Base-by-base conservation (phyloP, 2,113 vertebrate genomes). In the Gavialis gangeticus region DNA sequence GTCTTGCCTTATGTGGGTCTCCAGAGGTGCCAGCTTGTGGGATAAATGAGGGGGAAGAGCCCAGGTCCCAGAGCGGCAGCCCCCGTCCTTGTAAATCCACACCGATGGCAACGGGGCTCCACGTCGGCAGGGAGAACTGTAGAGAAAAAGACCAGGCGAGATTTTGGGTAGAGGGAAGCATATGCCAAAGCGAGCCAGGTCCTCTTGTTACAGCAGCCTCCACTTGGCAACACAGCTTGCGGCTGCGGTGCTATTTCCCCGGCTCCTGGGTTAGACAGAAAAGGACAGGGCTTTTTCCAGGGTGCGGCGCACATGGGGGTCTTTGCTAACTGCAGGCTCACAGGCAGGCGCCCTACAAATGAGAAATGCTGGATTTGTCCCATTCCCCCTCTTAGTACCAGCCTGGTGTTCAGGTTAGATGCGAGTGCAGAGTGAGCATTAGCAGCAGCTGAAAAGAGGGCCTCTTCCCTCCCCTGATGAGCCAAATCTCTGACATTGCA, bases 261-360 rank as follows among this genome's bases (percentile, higher is more conserved):
- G 12, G 67, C 11, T 18, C 67, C 22, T 21, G 21, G 34, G 6
- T 37, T 6, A 37, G 34, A 10, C 67, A 24, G 12, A 17, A 34
- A 12, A 37, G 3, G 1, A 21, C 10, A 10, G 11, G 18, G 30
- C 8, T 17, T 12, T n/a, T n/a, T 2, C 34, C 34, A 2, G 3
- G 67, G 67, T 24, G 21, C 30, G 12, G 67, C 46, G 7, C 46
- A 8, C 46, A 8, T 46, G 46, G 6, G 67, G 37, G 3, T 14
- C 34, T 22, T 46, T 12, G 30, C 34, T 62, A 62, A 62, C 12
- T 12, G 9, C 21, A 25, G 60, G 8, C 60, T 62, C 19, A 12
- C 17, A 19, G 60, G 22, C 60, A 62, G 60, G 22, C 9, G 19
- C 24, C 13, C 46, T 12, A 6, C 4, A 22, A 9, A 13, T 4